phyloP scores from a whole-genome alignment of 2,113 vertebrate species.

The Thamnophis sirtalis region DNA sequence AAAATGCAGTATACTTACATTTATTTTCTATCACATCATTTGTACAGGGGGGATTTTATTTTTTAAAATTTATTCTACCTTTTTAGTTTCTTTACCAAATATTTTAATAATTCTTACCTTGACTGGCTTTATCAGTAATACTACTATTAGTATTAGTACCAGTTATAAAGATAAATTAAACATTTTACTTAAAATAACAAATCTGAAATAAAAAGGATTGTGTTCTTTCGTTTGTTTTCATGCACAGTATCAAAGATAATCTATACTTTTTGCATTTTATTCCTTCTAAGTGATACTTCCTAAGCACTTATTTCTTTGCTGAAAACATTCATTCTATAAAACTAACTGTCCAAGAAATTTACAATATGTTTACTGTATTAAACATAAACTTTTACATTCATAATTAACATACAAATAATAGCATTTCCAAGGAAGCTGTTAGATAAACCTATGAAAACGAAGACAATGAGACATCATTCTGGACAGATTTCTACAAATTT shows the following conservation, averaged over 20 bases:
- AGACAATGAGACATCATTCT: neutral
- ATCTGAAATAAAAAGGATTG: neutral
- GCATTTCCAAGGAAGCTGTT: neutral
- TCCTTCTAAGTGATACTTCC: neutral
- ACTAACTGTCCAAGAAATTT: neutral
- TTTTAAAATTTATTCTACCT: conserved; percentile 21
- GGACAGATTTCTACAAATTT: neutral
- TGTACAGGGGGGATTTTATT: conserved; percentile 18
- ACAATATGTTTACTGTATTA: neutral
- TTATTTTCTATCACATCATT: conserved; percentile 58
- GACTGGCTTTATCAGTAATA: conserved; percentile 1
- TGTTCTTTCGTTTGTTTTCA: neutral
- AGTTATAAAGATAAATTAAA: neutral
- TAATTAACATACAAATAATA: neutral
- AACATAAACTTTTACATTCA: neutral
- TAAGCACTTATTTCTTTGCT: neutral
- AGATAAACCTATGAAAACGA: neutral
- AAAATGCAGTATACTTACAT: conserved; percentile 63
- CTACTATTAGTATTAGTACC: neutral
- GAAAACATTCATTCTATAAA: neutral
- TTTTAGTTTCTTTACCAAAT: neutral
- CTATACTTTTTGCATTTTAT: neutral
- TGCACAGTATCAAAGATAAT: neutral
- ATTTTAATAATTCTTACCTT: neutral
- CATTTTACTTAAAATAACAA: neutral